Conservation (phyloP, 2,113 vertebrate genomes). For the Daboia siamensis region DNA sequence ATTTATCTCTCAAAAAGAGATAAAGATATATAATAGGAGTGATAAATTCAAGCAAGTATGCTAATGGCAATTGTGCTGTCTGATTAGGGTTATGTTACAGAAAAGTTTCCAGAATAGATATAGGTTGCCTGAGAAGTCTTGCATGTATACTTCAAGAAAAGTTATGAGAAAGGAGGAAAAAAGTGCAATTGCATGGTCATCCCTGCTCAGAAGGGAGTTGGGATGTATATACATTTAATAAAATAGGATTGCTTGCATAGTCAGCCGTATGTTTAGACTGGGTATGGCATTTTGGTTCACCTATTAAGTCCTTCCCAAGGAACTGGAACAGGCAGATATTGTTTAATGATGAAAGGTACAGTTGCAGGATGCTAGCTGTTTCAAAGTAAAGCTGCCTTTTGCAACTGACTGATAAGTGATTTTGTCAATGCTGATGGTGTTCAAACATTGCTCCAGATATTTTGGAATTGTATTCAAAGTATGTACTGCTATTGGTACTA, state of each 20-base stretch:
- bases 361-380: background rate
- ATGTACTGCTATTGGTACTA: background rate
- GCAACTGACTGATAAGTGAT: background rate
- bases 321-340: background rate
- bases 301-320: background rate
- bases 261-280: background rate
- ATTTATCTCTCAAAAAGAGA: background rate
- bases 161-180: background rate
- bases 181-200: background rate
- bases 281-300: background rate
- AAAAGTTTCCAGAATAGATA: background rate
- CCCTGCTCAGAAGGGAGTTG: background rate
- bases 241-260: background rate
- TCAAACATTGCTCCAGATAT: background rate
- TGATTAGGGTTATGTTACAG: background rate
- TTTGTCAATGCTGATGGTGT: background rate
- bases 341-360: background rate
- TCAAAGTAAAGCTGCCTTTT: background rate
- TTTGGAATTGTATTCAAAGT: background rate
- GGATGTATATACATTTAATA: background rate
- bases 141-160: background rate
- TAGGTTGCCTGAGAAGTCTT: background rate
- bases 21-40: background rate
- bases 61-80: background rate
- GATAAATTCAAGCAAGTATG: background rate